Base-by-base conservation (phyloP, 2,113 vertebrate genomes). In the Ailuropoda melanoleuca region DNA sequence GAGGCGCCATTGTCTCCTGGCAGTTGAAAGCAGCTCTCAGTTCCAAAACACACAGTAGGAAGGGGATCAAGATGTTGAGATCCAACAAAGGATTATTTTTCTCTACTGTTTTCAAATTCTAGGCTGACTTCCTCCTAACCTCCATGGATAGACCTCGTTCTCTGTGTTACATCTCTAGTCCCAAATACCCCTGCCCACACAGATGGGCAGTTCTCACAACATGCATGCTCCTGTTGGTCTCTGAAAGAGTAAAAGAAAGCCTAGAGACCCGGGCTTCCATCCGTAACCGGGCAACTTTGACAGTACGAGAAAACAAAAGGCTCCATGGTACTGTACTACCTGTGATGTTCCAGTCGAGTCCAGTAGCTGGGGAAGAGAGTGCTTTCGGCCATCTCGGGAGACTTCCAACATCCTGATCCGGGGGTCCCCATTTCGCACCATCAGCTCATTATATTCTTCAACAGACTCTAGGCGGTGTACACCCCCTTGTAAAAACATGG, bases 391-490 rank as follows among this genome's bases (percentile, higher is more conserved):
- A 50, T 99, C 99, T 0, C 98, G 98, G 46, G 98, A 98, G 94
- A 99, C 99, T 93, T 99, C 99, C 0, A 98, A 95, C 93, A 98
- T 98, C 66, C 99, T 99, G 0, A 98, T 98, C 97, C 98, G 98
- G 0, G 98, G 97, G 75, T 99, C 99, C 11, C 99, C 99, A 0
- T 99, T 99, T 97, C 99, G 99, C 96, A 99, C 99, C 12, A 99
- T 99, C 97, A 99, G 98, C 94, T 99, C 99, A 8, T 99, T 99
- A 0, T 99, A 99, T 97, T 99, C 99, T 50, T 99, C 99, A 68
- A 99, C 99, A 0, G 99, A 99, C 96, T 99, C 99, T 97, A 99
- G 98, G 6, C 99, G 99, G 82, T 98, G 99, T 93, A 98, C 99
- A 0, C 99, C 99, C 48, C 99, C 99, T 99, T 86, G 88, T 39